A percentile compares a stretch with the other conserved stretches of the same genome.
Conservation (phyloP, 1,140 invertebrate species). For the Uloborus diversus region DNA sequence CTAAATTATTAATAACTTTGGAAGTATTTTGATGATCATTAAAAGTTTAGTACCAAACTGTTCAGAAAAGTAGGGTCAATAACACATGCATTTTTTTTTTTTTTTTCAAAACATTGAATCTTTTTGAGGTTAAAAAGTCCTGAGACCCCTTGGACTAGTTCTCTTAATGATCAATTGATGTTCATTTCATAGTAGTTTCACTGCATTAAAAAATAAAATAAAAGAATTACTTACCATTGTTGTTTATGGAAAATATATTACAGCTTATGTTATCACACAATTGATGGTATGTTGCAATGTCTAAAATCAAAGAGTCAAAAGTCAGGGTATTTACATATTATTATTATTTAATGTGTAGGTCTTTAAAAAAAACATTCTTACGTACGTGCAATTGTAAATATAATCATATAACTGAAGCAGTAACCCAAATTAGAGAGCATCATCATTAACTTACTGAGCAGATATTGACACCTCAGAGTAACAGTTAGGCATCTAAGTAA, state of each 20-base stretch:
- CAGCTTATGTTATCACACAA: conserved; percentile 72
- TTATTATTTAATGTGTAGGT: neutral
- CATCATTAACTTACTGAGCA: too few relatives aligned
- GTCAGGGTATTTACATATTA: neutral
- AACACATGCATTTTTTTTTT: too few relatives aligned
- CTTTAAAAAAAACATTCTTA: neutral
- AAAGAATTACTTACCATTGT: conserved; percentile 70
- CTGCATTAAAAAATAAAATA: neutral
- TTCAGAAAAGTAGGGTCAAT: too few relatives aligned
- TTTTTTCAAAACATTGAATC: neutral
- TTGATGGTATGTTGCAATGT: conserved; percentile 36
- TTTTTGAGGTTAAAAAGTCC: neutral
- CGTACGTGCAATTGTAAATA: neutral
- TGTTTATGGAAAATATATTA: conserved; percentile 80
- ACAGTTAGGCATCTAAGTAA: too few relatives aligned
- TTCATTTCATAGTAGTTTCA: neutral
- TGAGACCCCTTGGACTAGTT: neutral
- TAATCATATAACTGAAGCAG: neutral
- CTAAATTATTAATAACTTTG: too few relatives aligned
- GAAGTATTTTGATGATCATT: too few relatives aligned
- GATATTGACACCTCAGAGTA: too few relatives aligned
- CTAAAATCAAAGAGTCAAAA: conserved; percentile 24
- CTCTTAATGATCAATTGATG: neutral
- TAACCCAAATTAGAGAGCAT: too few relatives aligned
- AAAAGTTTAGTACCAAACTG: too few relatives aligned